A percentile compares a stretch with the other conserved stretches of the same genome.
Evolutionary conservation across 1,140 invertebrate species (phyloP).

Genomic region (Sarcophaga peregrina): DNA sequence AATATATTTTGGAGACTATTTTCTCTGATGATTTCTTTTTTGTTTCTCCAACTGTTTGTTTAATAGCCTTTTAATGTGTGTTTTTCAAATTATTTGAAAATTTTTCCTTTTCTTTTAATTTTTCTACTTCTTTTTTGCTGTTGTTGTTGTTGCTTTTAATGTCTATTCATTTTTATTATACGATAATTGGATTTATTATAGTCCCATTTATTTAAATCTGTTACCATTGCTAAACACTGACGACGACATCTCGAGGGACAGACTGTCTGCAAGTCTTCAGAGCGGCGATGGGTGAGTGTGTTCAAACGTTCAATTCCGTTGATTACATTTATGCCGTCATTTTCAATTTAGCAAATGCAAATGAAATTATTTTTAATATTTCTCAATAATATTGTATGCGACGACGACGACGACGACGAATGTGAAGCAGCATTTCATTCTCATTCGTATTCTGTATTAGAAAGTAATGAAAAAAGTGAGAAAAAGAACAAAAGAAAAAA

Average conservation of each 20-base stretch:
- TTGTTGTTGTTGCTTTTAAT: no score
- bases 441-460: background rate
- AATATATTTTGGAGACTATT: no score
- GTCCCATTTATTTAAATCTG: slow-evolving; percentile 19
- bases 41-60: no score
- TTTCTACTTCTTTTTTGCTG: no score
- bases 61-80: no score
- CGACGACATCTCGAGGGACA: background rate
- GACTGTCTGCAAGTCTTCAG: background rate
- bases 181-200: background rate
- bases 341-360: slow-evolving; percentile 20
- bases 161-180: no score
- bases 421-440: no score
- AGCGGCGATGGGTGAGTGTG: background rate
- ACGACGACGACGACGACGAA: no score
- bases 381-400: no score
- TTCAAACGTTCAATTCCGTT: background rate
- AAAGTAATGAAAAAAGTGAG: background rate
- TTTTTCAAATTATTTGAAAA: no score
- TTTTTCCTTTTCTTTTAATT: no score
- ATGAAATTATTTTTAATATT: slow-evolving; percentile 12
- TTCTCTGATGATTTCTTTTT: no score
- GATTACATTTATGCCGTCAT: background rate
- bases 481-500: background rate
- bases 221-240: background rate